These are phyloP conservation scores for Villa cingulata DNA, from an alignment of 2,888 invertebrate genomes.

Conservation along the genomic window DNA sequence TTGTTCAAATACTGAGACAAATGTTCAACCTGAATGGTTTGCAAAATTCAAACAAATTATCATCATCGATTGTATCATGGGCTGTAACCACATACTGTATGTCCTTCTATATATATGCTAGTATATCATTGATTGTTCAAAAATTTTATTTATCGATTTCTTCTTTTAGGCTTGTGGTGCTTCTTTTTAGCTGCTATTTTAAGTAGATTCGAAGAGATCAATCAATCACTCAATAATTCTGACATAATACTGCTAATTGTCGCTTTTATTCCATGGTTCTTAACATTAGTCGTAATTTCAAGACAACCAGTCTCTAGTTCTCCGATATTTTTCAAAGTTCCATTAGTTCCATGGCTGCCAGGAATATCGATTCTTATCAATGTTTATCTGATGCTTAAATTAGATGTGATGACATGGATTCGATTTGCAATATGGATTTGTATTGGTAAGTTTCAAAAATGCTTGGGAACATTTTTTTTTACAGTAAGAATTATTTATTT, in stretches of 20 bases:
- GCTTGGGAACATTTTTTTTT: too few relatives aligned
- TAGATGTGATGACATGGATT: slow-evolving; percentile 65
- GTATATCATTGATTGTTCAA: background rate
- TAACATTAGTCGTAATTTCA: slow-evolving; percentile 41
- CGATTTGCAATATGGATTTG: slow-evolving; percentile 67
- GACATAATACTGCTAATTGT: slow-evolving; percentile 19
- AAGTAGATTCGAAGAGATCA: slow-evolving; percentile 23
- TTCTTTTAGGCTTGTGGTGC: slow-evolving; percentile 22
- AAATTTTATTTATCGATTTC: background rate
- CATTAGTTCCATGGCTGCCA: slow-evolving; percentile 69
- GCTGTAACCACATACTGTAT: slow-evolving; percentile 37
- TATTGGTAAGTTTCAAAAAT: slow-evolving; percentile 43
- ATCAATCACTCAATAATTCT: slow-evolving; percentile 13
- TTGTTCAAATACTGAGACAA: slow-evolving; percentile 22
- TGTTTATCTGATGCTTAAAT: slow-evolving; percentile 58
- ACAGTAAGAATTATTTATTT: slow-evolving; percentile 3
- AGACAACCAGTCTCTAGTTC: slow-evolving; percentile 49
- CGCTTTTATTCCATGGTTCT: slow-evolving; percentile 22
- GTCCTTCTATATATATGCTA: slow-evolving; percentile 14
- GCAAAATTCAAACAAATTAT: slow-evolving; percentile 34
- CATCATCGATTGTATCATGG: slow-evolving; percentile 35
- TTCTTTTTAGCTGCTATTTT: slow-evolving; percentile 24
- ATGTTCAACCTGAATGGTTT: slow-evolving; percentile 35
- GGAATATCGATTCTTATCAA: slow-evolving; percentile 69
- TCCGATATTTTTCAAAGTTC: slow-evolving; percentile 55